Conservation (phyloP, 2,113 vertebrate species). For the Dromas ardeola region DNA sequence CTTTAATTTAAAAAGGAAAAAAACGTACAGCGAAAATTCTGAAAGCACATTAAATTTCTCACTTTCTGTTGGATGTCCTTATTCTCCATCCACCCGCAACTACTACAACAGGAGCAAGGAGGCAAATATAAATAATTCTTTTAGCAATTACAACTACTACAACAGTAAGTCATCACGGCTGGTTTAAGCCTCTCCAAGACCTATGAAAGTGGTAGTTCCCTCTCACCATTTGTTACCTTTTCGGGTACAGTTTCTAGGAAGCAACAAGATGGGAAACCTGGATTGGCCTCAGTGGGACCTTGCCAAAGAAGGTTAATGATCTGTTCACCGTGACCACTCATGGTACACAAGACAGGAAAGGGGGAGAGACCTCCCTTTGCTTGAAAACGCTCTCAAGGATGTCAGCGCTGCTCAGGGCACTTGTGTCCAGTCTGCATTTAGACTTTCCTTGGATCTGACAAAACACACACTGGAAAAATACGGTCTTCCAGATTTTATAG, state of each 20-base stretch:
- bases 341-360: not conserved
- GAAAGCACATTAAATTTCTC: not conserved
- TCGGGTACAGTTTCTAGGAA: not conserved
- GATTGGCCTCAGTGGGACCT: not conserved
- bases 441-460: not conserved
- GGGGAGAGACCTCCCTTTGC: not conserved
- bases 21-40: not conserved
- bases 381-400: not conserved
- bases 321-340: not conserved
- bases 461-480: not conserved
- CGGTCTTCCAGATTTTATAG: not conserved
- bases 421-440: not conserved
- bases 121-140: not conserved
- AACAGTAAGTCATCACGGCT: not conserved
- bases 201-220: not conserved
- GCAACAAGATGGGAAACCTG: not conserved
- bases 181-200: not conserved
- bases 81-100: not conserved
- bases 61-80: not conserved
- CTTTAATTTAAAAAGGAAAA: not conserved
- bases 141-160: not conserved
- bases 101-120: not conserved
- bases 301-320: not conserved
- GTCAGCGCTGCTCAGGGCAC: not conserved
- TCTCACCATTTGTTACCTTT: not conserved